Evolutionary conservation across 2,113 vertebrate genomes (phyloP).

Genomic region (Riparia riparia): DNA sequence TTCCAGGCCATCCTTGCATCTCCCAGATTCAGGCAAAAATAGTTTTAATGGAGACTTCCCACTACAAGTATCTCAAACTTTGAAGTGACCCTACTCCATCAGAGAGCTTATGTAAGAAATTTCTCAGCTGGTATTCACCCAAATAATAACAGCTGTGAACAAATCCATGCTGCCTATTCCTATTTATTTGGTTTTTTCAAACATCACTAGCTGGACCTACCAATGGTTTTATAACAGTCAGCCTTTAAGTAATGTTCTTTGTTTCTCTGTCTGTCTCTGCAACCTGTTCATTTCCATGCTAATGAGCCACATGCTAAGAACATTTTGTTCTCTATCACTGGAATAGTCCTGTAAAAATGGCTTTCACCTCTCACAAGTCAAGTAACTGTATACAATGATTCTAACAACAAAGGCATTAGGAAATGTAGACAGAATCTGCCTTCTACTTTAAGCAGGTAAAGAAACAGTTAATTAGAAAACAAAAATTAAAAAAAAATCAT

Average conservation of each 20-base stretch:
- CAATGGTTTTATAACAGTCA: not conserved
- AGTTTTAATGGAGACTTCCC: not conserved
- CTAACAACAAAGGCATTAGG: not conserved
- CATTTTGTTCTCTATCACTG: not conserved
- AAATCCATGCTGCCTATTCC: not conserved
- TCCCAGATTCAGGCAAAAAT: not conserved
- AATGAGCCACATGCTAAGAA: not conserved
- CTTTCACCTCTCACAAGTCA: not conserved
- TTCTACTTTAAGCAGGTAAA: not conserved
- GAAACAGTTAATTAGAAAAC: conserved; percentile 8
- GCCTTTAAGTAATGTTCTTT: not conserved
- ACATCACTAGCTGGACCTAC: not conserved
- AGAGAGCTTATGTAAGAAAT: not conserved
- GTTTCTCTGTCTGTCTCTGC: not conserved
- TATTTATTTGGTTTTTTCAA: not conserved
- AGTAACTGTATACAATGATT: not conserved
- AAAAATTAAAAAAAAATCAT: not conserved
- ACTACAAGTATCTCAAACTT: not conserved
- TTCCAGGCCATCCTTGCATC: not conserved
- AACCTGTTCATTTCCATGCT: not conserved
- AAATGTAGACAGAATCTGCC: not conserved
- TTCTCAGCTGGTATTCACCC: not conserved
- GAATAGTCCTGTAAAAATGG: not conserved
- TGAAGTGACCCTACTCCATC: not conserved
- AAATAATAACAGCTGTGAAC: not conserved